phyloP scores from a whole-genome alignment of 2,797 vertebrate species.

The Acipenser transmontanus region DNA sequence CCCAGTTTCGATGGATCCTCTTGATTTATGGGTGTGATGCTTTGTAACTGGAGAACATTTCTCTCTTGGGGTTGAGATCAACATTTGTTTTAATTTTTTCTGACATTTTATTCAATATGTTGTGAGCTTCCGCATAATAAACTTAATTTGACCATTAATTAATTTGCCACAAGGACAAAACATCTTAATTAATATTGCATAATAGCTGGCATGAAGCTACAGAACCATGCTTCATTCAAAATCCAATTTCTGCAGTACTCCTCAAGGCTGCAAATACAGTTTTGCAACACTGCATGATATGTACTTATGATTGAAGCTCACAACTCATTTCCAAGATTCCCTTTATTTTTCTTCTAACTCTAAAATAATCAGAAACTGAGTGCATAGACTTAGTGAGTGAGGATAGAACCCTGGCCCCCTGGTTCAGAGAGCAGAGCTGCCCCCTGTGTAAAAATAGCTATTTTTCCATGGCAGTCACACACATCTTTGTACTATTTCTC shows the following conservation, averaged over 20 bases:
- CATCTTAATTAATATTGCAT: background rate
- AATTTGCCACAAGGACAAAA: background rate
- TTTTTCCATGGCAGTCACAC: too few species aligned
- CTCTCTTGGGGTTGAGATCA: background rate
- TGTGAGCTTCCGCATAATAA: background rate
- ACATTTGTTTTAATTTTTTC: background rate
- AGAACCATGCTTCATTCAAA: background rate
- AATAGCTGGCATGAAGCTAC: background rate
- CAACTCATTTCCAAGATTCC: background rate
- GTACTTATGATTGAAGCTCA: too few species aligned
- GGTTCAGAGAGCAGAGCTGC: too few species aligned
- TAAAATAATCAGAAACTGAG: too few species aligned
- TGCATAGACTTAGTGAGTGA: too few species aligned
- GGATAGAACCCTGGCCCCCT: too few species aligned
- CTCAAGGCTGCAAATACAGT: background rate
- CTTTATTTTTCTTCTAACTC: too few species aligned
- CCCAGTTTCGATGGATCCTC: background rate
- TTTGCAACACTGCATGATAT: background rate
- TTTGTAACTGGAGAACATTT: background rate
- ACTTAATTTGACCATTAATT: background rate
- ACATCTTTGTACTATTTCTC: too few species aligned
- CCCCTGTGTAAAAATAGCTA: too few species aligned
- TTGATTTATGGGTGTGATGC: background rate
- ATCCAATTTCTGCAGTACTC: background rate
- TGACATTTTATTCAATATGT: background rate